Evolutionary conservation across 2,797 vertebrate genomes (phyloP), one percentile per base, ranked within the genome.

Genomic region (Tamandua tetradactyla): DNA sequence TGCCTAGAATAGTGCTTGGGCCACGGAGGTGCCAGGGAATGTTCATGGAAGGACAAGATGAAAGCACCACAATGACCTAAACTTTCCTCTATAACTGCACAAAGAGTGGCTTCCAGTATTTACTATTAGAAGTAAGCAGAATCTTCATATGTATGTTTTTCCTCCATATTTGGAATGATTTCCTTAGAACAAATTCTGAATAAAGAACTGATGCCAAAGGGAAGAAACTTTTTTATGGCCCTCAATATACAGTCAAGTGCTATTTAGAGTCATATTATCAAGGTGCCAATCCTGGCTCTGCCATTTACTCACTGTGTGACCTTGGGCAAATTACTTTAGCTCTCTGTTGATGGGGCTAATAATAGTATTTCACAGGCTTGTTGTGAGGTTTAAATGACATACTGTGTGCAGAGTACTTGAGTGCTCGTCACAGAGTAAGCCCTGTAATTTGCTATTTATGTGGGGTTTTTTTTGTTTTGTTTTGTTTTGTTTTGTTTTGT

Each of bases 41-140:
- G 9, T 57, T 15, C 13, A 35, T 32, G 69, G 62, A 47, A 25
- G 35, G 62, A 59, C 23, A 7, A 4, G 17, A 71, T 18, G 27
- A 22, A 47, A 20, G n/a, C 1, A 0, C 23, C 7, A 0, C 15
- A 7, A 6, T 35, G 30, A 20, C 27, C 4, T 57, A 27, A 17
- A 68, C 9, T 0, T 14, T 35, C 15, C 17, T 57, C 2, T 59
- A 8, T 72, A 44, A 10, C 69, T 22, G 57, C 84, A 27, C 37
- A 17, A 3, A 30, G 6, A 32, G 80, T 13, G 35, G 17, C 47
- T 72, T 42, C 82, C 35, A 42, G 47, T 23, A 20, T 80, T 83
- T 49, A 32, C 3, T 30, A 13, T 76, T 64, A 32, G 23, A 14
- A 13, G 40, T 55, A 49, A 37, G 30, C n/a, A 61, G 13, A 2